Evolutionary conservation across 2,888 invertebrate genomes (phyloP).

Genomic region (Aleiodes testaceus): DNA sequence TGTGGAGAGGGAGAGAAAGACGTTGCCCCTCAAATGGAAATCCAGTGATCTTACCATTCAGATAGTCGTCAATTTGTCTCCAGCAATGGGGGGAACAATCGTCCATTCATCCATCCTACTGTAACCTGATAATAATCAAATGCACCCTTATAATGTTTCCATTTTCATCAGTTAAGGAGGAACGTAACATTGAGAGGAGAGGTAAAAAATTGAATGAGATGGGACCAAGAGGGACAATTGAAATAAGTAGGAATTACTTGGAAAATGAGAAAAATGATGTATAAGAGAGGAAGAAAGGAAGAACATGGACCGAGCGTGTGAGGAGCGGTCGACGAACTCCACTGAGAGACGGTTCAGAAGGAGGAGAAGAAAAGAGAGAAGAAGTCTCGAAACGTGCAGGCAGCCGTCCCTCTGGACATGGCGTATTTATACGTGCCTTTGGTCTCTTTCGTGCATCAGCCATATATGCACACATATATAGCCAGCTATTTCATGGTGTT

Average conservation of each 20-base stretch:
- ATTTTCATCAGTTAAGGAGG: constrained; percentile 20
- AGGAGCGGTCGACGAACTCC: constrained; percentile 41
- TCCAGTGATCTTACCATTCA: constrained; percentile 5
- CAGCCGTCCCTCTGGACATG: constrained; percentile 22
- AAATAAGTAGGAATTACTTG: not conserved
- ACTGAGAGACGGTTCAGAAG: not conserved
- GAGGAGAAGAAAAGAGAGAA: constrained; percentile 6
- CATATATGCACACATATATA: constrained; percentile 14
- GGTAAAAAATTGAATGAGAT: constrained; percentile 8
- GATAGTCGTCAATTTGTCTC: constrained; percentile 42
- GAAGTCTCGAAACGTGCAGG: constrained; percentile 35
- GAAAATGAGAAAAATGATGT: constrained; percentile 9
- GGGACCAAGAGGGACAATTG: not conserved
- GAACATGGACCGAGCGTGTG: constrained; percentile 31
- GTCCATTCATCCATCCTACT: constrained; percentile 44
- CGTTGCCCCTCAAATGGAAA: constrained; percentile 11
- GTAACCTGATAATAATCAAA: constrained; percentile 33
- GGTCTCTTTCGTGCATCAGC: constrained; percentile 29
- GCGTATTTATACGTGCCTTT: constrained; percentile 40
- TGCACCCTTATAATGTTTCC: constrained; percentile 22
- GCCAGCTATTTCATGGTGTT: constrained; percentile 15
- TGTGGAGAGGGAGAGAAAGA: no score
- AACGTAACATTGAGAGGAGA: not conserved
- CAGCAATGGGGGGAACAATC: constrained; percentile 38
- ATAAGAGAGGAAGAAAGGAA: not conserved